Conservation (phyloP, 1,140 invertebrate genomes). For the Adoxophyes honmai region DNA sequence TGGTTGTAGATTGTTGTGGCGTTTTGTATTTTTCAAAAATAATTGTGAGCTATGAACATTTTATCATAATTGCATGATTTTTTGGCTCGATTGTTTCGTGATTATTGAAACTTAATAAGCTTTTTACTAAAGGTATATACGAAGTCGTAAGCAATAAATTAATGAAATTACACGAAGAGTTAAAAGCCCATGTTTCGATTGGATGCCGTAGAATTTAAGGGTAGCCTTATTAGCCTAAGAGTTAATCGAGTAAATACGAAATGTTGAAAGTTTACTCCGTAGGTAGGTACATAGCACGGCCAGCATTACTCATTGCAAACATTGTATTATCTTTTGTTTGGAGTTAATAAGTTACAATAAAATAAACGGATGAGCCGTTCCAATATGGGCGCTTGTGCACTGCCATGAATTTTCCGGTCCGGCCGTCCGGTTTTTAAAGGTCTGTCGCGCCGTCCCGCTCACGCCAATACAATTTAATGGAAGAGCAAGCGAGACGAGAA, state of each 20-base stretch:
- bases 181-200: conserved; percentile 42
- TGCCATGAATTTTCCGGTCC: too few relatives aligned
- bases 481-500: too few relatives aligned
- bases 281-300: conserved; percentile 57
- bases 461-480: too few relatives aligned
- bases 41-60: too few relatives aligned
- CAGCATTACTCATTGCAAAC: conserved; percentile 62
- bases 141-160: conserved; percentile 38
- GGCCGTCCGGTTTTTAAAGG: too few relatives aligned
- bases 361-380: conserved; percentile 22
- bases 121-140: conserved; percentile 7
- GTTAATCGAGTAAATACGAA: conserved; percentile 45
- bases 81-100: too few relatives aligned
- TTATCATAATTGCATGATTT: too few relatives aligned
- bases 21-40: too few relatives aligned
- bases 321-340: conserved; percentile 57
- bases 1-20: too few relatives aligned
- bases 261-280: conserved; percentile 61
- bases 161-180: conserved; percentile 33
- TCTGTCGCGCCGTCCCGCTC: too few relatives aligned
- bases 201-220: conserved; percentile 60
- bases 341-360: conserved; percentile 63
- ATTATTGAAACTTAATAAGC: not conserved
- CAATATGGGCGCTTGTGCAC: not conserved
- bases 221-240: conserved; percentile 74